phyloP scores from a whole-genome alignment of 2,888 invertebrate species.

The Leptopilina myrica region DNA sequence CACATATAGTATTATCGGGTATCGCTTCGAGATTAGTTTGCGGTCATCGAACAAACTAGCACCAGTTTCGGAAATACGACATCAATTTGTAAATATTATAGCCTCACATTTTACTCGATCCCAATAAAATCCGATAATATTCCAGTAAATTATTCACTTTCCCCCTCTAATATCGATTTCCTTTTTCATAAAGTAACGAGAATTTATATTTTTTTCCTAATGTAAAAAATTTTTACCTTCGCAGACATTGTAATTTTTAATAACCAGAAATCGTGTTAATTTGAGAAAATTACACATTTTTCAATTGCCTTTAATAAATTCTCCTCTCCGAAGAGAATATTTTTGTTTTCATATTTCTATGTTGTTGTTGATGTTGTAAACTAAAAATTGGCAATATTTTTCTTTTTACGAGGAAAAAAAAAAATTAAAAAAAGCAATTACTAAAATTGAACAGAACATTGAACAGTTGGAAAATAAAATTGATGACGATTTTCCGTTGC shows the following conservation, averaged over 20 bases:
- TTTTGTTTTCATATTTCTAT: too few species aligned
- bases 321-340: too few species aligned
- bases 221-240: not conserved
- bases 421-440: slow-evolving; percentile 18
- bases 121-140: slow-evolving; percentile 19
- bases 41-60: slow-evolving; percentile 56
- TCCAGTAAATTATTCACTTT: not conserved
- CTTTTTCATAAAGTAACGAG: not conserved
- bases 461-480: slow-evolving; percentile 26
- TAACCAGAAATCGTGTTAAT: too few species aligned
- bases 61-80: slow-evolving; percentile 31
- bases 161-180: not conserved
- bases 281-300: too few species aligned
- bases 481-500: slow-evolving; percentile 28
- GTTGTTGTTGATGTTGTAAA: not conserved
- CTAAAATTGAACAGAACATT: not conserved
- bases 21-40: slow-evolving; percentile 63
- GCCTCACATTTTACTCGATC: not conserved
- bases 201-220: not conserved
- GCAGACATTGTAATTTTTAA: not conserved
- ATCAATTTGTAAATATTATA: slow-evolving; percentile 30
- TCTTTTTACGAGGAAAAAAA: not conserved
- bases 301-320: too few species aligned
- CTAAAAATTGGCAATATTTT: slow-evolving; percentile 2
- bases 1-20: slow-evolving; percentile 54